These are phyloP conservation scores for Microcebus ravelobensis DNA, from an alignment of 2,113 vertebrate species.

Conservation along the genomic window DNA sequence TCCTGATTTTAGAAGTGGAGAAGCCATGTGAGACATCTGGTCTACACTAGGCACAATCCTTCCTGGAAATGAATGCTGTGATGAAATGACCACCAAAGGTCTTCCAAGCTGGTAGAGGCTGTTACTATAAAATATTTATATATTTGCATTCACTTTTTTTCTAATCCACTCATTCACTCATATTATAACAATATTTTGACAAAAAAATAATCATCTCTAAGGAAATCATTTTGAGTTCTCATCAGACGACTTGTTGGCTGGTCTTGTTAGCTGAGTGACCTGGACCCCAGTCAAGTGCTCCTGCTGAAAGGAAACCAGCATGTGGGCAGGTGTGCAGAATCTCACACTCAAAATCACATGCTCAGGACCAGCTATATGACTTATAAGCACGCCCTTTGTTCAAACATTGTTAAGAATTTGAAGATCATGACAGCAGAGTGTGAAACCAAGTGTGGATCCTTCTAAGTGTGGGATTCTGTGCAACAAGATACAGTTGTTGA, in stretches of 20 bases:
- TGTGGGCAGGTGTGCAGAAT: neutral
- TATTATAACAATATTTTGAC: neutral
- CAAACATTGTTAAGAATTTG: neutral
- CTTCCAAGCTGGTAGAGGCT: neutral
- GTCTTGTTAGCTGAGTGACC: neutral
- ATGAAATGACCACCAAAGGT: neutral
- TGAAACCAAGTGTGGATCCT: neutral
- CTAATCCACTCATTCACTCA: neutral
- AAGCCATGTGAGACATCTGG: neutral
- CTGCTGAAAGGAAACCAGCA: neutral
- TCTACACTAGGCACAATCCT: neutral
- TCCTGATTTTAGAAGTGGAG: neutral
- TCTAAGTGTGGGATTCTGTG: neutral
- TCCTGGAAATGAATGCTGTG: neutral
- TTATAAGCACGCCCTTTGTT: neutral
- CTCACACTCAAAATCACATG: neutral
- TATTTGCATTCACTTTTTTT: neutral
- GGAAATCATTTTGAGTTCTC: neutral
- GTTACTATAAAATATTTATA: neutral
- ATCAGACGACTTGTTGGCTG: neutral
- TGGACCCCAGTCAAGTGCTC: neutral
- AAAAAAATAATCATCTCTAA: neutral
- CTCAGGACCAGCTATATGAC: neutral
- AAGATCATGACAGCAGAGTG: neutral
- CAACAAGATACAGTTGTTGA: neutral